phyloP scores from a whole-genome alignment of 2,797 vertebrate species.

The Chelon auratus region DNA sequence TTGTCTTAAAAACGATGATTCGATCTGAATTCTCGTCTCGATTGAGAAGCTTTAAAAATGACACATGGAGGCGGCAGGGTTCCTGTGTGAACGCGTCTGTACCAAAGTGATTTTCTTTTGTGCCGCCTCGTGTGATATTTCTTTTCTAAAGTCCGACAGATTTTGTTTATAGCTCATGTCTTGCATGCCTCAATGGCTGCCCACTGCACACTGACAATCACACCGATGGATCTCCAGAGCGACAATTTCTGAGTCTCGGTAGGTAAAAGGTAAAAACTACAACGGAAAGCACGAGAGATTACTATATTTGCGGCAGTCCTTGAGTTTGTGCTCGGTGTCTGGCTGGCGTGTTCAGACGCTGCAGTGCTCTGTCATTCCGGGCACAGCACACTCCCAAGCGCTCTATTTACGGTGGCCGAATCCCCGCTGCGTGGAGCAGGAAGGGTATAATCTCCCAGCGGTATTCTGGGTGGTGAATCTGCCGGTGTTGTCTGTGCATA shows the following conservation, averaged over 20 bases:
- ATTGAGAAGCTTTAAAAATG: constrained; percentile 19
- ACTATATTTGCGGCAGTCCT: constrained; percentile 70
- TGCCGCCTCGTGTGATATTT: constrained; percentile 25
- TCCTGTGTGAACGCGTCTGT: background rate
- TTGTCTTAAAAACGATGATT: constrained; percentile 8
- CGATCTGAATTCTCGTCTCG: constrained; percentile 8
- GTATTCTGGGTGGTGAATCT: constrained; percentile 76
- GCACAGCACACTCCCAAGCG: constrained; percentile 70
- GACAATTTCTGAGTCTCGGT: constrained; percentile 41
- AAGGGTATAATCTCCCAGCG: constrained; percentile 79
- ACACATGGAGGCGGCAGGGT: background rate
- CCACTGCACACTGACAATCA: constrained; percentile 57
- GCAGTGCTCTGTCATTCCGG: constrained; percentile 70
- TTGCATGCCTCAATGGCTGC: constrained; percentile 42
- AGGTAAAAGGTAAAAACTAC: constrained; percentile 54
- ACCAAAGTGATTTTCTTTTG: constrained; percentile 20
- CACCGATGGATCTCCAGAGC: constrained; percentile 58
- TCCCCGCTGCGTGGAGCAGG: constrained; percentile 72
- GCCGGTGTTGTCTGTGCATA: constrained; percentile 69
- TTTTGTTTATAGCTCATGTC: constrained; percentile 53
- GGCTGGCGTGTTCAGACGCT: constrained; percentile 39
- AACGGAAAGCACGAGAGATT: constrained; percentile 70
- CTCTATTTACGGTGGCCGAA: constrained; percentile 76
- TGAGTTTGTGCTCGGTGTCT: constrained; percentile 61
- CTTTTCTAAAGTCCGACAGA: constrained; percentile 51